A percentile compares a stretch with the other conserved stretches of the same genome.
These are phyloP conservation scores for Cremastinae sp. DNA, from an alignment of 2,888 invertebrate genomes.

Conservation along the genomic window DNA sequence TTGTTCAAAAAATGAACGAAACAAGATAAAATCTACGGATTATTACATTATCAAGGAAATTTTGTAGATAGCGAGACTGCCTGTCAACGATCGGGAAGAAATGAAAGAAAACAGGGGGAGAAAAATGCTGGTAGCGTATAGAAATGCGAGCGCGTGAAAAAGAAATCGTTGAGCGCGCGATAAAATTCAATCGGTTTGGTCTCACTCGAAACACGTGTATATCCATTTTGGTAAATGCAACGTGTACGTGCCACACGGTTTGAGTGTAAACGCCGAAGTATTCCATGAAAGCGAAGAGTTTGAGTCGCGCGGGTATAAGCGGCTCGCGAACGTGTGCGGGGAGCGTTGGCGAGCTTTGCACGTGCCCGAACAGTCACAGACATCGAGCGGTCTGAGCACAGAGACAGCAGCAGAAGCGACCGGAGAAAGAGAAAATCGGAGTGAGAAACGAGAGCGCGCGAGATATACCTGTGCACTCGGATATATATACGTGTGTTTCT, in stretches of 20 bases:
- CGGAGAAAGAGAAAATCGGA: slow-evolving; percentile 23
- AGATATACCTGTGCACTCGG: slow-evolving; percentile 9
- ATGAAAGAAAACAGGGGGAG: no score
- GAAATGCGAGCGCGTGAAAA: slow-evolving; percentile 5
- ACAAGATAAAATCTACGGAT: no score
- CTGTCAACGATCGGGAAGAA: no score
- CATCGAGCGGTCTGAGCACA: slow-evolving; percentile 42
- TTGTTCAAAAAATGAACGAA: no score
- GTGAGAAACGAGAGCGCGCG: slow-evolving; percentile 10
- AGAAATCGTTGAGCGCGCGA: slow-evolving; percentile 50
- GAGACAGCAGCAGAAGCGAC: slow-evolving; percentile 60
- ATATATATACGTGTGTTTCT: slow-evolving; percentile 44
- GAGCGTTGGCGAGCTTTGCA: slow-evolving; percentile 34
- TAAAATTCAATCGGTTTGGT: slow-evolving; percentile 61
- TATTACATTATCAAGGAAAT: no score
- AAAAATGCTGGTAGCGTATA: no score
- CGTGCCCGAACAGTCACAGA: slow-evolving; percentile 49
- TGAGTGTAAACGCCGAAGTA: slow-evolving; percentile 2
- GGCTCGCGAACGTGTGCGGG: slow-evolving; percentile 25
- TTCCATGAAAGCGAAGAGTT: slow-evolving; percentile 44
- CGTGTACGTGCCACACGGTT: not conserved
- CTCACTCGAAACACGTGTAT: slow-evolving; percentile 29
- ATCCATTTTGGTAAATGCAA: slow-evolving; percentile 18
- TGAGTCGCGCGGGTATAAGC: not conserved
- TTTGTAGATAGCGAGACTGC: no score